These are phyloP conservation scores for Isichthys henryi DNA, from an alignment of 2,113 vertebrate genomes.

Conservation along the genomic window DNA sequence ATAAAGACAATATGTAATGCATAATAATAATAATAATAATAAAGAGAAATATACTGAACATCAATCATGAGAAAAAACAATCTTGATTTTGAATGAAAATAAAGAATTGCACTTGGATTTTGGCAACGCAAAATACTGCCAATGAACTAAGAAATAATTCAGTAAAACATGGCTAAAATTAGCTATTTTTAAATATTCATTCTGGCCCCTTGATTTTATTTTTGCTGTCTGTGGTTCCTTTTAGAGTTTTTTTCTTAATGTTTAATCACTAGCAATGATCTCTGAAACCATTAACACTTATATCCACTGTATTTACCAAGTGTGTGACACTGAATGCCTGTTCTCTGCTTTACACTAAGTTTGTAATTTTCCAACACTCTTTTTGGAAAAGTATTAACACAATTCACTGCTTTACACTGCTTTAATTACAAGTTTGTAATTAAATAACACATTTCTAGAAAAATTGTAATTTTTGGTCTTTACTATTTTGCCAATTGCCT, in stretches of 20 bases:
- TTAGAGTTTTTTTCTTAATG: not conserved
- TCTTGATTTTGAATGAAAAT: not conserved
- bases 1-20: not conserved
- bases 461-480: not conserved
- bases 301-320: not conserved
- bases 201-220: not conserved
- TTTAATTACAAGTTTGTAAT: not conserved
- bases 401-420: not conserved
- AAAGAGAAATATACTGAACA: not conserved
- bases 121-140: not conserved
- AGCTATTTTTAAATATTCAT: not conserved
- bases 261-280: not conserved
- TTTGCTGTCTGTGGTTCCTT: not conserved
- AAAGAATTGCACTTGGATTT: not conserved
- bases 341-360: not conserved
- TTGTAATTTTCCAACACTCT: not conserved
- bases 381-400: not conserved
- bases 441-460: not conserved
- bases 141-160: not conserved
- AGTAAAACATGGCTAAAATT: not conserved
- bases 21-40: not conserved
- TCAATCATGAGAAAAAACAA: not conserved
- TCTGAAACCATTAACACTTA: not conserved
- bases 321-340: not conserved
- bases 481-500: not conserved